Base-by-base conservation (phyloP, 2,113 vertebrate genomes). In the Rhadina sibilatrix region DNA sequence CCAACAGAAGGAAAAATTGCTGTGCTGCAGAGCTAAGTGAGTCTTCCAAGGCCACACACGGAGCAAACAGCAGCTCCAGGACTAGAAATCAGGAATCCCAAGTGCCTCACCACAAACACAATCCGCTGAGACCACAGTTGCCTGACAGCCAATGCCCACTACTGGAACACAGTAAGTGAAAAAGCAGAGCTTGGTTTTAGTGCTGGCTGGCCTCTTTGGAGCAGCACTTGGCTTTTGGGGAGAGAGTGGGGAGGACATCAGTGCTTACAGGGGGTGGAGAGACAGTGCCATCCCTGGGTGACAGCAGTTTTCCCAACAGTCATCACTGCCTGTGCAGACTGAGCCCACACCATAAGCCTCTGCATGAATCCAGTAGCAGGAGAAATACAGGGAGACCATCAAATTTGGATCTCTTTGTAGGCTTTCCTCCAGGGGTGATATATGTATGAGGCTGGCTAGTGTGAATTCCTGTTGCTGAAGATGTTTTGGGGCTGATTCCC, bases 331-430 rank as follows among this genome's bases (percentile, higher is more conserved):
- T 33, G 37, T 37, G 42, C 31, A 70, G 80, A 53, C 7, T 1
- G 4, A 88, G 65, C 10, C 25, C 11, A 0, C 0, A 1, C 0
- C 0, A 0, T 1, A 5, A 59, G 8, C n/a, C 33, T 44, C 27
- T 47, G 59, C 16, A 17, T 8, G 37, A 66, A 69, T 24, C 7
- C 28, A 44, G 19, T 0, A 1, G 37, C 69, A 59, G 56, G 10
- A 74, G 61, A 72, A 84, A 87, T 18, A 35, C 19, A 47, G 37
- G 47, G 42, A 78, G 6, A 82, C 15, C 17, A 89, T 31, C n/a
- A 42, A 37, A 61, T 69, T 4, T 75, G 31, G 33, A 12, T 74
- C 44, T n/a, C 19, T 88, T 54, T 49, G 53, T 19, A 87, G 49
- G 59, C 70, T 78, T 91, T 93, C 28, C 47, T 66, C 42, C 20